Base-by-base conservation (phyloP, 2,888 invertebrate genomes). In the Athalia rosae region DNA sequence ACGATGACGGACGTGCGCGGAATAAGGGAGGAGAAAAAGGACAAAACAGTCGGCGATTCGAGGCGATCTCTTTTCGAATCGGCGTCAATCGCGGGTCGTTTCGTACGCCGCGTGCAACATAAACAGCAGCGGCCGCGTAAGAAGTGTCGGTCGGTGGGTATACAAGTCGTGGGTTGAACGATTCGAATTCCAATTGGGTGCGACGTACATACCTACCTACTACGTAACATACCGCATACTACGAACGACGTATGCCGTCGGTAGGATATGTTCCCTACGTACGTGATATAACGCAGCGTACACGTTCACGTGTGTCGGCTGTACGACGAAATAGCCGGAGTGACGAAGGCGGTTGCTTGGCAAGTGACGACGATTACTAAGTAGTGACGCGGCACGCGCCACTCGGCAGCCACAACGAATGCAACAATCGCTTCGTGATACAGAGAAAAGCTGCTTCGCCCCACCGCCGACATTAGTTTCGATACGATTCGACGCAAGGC, bases 111-210 rank as follows among this genome's bases (percentile, higher is more conserved):
- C 71, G 58, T 45, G 71, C 43, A 53, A 13, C 61, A 9, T 15
- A 28, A 28, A 28, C 28, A 43, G 48, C 67, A 28, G 53, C 53
- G 53, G 53, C n/a, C 64, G n/a, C n/a, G n/a, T n/a, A n/a, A 28
- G 28, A 28, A 28, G 28, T n/a, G n/a, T n/a, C n/a, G n/a, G n/a
- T 28, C 28, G 28, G 28, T 28, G 28, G 28, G 28, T 28, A 28
- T 28, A 28, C 28, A 28, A 67, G 43, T 47, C 6, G 74, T 74
- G 74, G 62, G 74, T 48, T 48, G 61, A 48, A 47, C 59, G 61
- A 74, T 74, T 74, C 74, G 74, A 74, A 74, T 74, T 74, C 74
- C 74, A 74, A 61, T 74, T 74, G 74, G 74, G 74, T 48, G 62
- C 74, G 74, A 74, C 74, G 74, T 41, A 11, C 45, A 28, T 28